These are phyloP conservation scores for Lynx canadensis DNA, from an alignment of 2,113 vertebrate species.

Conservation along the genomic window DNA sequence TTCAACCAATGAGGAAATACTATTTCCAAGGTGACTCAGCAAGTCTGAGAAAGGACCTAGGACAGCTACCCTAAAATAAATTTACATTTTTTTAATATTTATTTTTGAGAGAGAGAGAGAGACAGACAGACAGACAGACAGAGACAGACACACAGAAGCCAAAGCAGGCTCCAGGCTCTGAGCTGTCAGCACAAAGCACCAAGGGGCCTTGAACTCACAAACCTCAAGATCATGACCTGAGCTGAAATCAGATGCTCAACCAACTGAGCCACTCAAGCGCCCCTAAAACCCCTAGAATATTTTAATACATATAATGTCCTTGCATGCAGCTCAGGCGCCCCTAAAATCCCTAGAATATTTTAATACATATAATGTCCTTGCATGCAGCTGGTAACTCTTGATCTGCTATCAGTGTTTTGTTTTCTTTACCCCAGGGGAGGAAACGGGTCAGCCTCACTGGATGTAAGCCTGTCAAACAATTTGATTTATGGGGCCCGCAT, in stretches of 20 bases:
- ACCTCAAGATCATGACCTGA: too few relatives aligned
- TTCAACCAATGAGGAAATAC: not conserved
- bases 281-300: not conserved
- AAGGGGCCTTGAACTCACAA: too few relatives aligned
- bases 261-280: too few relatives aligned
- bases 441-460: conserved; percentile 36
- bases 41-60: not conserved
- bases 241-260: too few relatives aligned
- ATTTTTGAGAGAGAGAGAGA: too few relatives aligned
- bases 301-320: not conserved
- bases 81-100: not conserved
- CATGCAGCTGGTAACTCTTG: not conserved
- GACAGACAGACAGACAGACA: too few relatives aligned
- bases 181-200: too few relatives aligned
- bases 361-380: not conserved
- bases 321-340: not conserved
- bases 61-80: not conserved
- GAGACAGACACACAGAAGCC: too few relatives aligned
- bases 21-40: not conserved
- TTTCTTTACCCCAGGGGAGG: conserved; percentile 44
- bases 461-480: conserved; percentile 64
- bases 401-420: not conserved
- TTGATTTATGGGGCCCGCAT: conserved; percentile 62
- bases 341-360: not conserved
- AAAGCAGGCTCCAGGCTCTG: too few relatives aligned